These are phyloP conservation scores for Gastrophysa polygoni DNA, from an alignment of 2,888 invertebrate species.

Conservation along the genomic window DNA sequence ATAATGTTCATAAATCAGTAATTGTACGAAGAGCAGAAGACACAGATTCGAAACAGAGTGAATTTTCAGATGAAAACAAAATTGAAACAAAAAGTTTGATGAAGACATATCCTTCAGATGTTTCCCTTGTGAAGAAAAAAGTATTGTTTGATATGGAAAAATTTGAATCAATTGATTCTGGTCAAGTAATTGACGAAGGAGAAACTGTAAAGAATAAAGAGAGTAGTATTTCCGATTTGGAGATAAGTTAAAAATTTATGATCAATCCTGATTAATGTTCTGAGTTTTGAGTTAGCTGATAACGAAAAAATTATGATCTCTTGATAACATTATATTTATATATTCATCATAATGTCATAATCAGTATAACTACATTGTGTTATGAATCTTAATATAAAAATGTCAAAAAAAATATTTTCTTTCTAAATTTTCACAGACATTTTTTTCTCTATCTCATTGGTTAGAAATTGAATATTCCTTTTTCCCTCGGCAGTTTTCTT, in stretches of 20 bases:
- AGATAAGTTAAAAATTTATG: constrained; percentile 32
- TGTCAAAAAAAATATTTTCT: not conserved
- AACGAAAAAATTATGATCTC: too few species aligned
- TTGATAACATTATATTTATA: too few species aligned
- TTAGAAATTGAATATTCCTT: constrained; percentile 4
- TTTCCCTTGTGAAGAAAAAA: constrained; percentile 66
- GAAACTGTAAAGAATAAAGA: constrained; percentile 28
- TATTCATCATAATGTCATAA: too few species aligned
- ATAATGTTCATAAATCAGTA: constrained; percentile 33
- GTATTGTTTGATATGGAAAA: constrained; percentile 69
- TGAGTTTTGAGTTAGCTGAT: too few species aligned
- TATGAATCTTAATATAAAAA: not conserved
- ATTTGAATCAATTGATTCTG: constrained; percentile 34
- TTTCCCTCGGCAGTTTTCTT: constrained; percentile 1
- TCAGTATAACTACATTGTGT: too few species aligned
- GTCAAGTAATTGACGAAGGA: constrained; percentile 16
- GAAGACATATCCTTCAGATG: constrained; percentile 64
- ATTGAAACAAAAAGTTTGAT: constrained; percentile 62
- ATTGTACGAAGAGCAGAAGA: constrained; percentile 33
- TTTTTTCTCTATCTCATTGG: constrained; percentile 3
- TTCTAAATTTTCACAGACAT: not conserved
- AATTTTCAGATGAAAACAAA: constrained; percentile 21
- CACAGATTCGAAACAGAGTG: constrained; percentile 27
- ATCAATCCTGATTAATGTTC: too few species aligned
- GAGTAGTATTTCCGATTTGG: constrained; percentile 45